Base-by-base conservation (phyloP, 2,888 invertebrate genomes). In the Cerastoderma edule region DNA sequence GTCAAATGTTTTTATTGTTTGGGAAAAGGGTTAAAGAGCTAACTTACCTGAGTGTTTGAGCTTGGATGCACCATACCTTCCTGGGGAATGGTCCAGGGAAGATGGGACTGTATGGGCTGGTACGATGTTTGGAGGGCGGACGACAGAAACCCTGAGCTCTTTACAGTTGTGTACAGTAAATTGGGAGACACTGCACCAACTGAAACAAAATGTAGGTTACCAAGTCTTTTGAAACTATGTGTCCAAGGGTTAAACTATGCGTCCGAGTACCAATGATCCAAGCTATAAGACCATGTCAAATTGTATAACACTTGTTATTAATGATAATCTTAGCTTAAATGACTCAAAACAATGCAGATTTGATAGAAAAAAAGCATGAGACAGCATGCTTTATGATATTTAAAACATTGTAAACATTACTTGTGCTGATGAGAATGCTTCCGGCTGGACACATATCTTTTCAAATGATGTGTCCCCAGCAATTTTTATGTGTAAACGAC, bases 1-100 rank as follows among this genome's bases (percentile, higher is more conserved):
- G n/a, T n/a, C n/a, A n/a, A n/a, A n/a, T n/a, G n/a, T n/a, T n/a
- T n/a, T n/a, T n/a, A n/a, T n/a, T n/a, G n/a, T n/a, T n/a, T n/a
- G n/a, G n/a, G n/a, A n/a, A n/a, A n/a, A n/a, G 91, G 90, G 67
- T 89, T 90, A 60, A 87, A 84, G 0, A 90, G 89, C 1, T 89
- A 78, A 65, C 87, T 82, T 1, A 89, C 78, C 56, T 60, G 60
- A 24, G 39, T 39, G 39, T 60, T 27, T n/a, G 60, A 39, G 39
- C 30, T 60, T 10, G 60, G 60, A 6, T 33, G 39, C 22, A 60
- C 39, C 13, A 27, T 60, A 16, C 60, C 60, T 60, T 60, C 65
- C 65, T 48, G 28, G 22, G 60, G 60, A 27, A 39, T 24, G 4
- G 60, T 33, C 60, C 60, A 60, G n/a, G 35, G 8, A 2, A 60